phyloP scores from a whole-genome alignment of 1,140 invertebrate genomes.

The Nautilus pompilius region DNA sequence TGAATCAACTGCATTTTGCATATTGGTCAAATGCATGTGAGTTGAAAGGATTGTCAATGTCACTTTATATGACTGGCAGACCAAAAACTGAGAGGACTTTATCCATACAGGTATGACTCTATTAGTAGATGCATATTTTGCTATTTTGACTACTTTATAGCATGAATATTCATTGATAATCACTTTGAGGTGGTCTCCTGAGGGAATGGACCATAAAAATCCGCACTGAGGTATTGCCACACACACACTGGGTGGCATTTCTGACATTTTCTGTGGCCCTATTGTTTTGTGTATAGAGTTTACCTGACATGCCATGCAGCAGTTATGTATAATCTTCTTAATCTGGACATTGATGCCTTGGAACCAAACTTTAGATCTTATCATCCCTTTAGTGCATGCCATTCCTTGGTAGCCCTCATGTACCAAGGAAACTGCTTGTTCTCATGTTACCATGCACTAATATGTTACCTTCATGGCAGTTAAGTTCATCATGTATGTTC shows the following conservation, averaged over 20 bases:
- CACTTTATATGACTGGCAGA: conserved; percentile 21
- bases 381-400: no score
- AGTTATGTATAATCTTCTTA: conserved; percentile 7
- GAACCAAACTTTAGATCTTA: conserved; percentile 6
- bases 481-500: conserved; percentile 5
- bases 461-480: conserved; percentile 5
- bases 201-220: conserved; percentile 40
- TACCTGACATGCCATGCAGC: no score
- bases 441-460: conserved; percentile 5
- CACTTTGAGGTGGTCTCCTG: conserved; percentile 30
- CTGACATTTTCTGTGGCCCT: conserved; percentile 15
- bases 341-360: conserved; percentile 4
- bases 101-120: conserved; percentile 4
- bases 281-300: conserved; percentile 9
- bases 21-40: conserved; percentile 9
- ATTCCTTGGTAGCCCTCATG: no score
- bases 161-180: conserved; percentile 36
- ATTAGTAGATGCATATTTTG: conserved; percentile 16
- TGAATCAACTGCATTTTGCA: conserved; percentile 10
- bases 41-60: conserved; percentile 24
- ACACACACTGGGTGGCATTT: conserved; percentile 23
- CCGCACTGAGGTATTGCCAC: conserved; percentile 26
- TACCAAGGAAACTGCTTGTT: conserved; percentile 1
- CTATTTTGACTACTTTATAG: conserved; percentile 31
- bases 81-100: conserved; percentile 17